Evolutionary conservation across 2,113 vertebrate species (phyloP).

Genomic region (Tragelaphus scriptus): DNA sequence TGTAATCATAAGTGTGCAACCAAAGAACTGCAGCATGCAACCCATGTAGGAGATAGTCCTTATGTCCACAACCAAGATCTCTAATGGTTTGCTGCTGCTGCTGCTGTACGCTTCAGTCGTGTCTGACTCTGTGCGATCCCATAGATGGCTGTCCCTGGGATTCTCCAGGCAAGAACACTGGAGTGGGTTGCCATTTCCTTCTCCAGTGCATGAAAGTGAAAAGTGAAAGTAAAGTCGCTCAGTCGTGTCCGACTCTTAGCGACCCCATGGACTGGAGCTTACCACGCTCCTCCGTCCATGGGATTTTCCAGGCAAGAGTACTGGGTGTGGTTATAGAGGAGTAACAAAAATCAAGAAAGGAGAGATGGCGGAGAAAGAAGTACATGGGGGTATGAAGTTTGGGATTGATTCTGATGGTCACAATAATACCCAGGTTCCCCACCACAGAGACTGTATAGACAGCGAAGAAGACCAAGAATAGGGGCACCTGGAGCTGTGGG

Average conservation of each 20-base stretch:
- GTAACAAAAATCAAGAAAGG: background rate
- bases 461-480: conserved; percentile 36
- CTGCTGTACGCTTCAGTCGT: too few species aligned
- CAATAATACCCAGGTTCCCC: background rate
- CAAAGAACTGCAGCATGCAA: conserved; percentile 34
- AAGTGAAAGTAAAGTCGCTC: too few species aligned
- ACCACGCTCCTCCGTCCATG: too few species aligned
- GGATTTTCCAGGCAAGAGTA: too few species aligned
- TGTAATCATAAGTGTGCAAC: conserved; percentile 37
- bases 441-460: background rate
- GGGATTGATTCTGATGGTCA: background rate
- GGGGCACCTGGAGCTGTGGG: background rate
- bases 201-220: too few species aligned
- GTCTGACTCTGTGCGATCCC: too few species aligned
- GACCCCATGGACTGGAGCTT: too few species aligned
- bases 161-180: too few species aligned
- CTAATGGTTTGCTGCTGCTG: background rate
- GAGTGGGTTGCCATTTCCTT: too few species aligned
- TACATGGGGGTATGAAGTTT: background rate
- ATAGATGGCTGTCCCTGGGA: too few species aligned
- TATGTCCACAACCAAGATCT: background rate
- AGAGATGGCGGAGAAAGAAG: background rate
- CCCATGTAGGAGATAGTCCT: background rate
- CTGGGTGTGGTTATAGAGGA: background rate
- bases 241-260: too few species aligned